phyloP scores from a whole-genome alignment of 2,888 invertebrate species.

The Acanthacorydalis orientalis region DNA sequence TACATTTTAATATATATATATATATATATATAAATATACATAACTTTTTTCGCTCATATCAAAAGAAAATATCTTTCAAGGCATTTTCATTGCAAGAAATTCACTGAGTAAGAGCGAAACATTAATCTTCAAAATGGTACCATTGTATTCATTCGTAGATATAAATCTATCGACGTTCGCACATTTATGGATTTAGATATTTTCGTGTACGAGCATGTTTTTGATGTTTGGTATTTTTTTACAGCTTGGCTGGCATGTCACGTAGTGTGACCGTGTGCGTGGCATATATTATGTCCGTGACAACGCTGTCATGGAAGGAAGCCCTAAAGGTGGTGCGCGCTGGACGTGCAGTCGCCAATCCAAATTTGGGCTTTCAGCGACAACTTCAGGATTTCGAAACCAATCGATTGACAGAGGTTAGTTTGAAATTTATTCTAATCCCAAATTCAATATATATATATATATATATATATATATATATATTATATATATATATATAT shows the following conservation, averaged over 20 bases:
- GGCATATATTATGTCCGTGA: conserved; percentile 92
- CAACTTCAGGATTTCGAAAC: conserved; percentile 86
- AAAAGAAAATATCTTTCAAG: too few relatives aligned
- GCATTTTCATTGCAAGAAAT: too few relatives aligned
- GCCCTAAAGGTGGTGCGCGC: conserved; percentile 84
- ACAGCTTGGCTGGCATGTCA: conserved; percentile 88
- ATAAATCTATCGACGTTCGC: too few relatives aligned
- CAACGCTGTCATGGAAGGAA: conserved; percentile 79
- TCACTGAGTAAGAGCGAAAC: too few relatives aligned
- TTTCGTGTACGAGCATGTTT: too few relatives aligned
- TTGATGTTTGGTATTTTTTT: not conserved
- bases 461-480: not conserved
- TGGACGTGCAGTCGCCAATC: conserved; percentile 84
- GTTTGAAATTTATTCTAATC: conserved; percentile 4
- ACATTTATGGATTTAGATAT: too few relatives aligned
- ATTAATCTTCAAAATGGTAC: too few relatives aligned
- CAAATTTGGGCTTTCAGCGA: conserved; percentile 88
- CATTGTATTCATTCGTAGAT: too few relatives aligned
- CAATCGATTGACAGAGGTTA: conserved; percentile 59
- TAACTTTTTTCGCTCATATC: too few relatives aligned
- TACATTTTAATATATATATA: too few relatives aligned
- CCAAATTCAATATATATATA: not conserved
- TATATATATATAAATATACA: too few relatives aligned
- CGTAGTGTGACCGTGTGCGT: conserved; percentile 91
- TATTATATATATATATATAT: not conserved